A percentile compares a stretch with the other conserved stretches of the same genome.
Evolutionary conservation across 2,113 vertebrate genomes (phyloP).

Genomic region (Urocynchramus pylzowi): DNA sequence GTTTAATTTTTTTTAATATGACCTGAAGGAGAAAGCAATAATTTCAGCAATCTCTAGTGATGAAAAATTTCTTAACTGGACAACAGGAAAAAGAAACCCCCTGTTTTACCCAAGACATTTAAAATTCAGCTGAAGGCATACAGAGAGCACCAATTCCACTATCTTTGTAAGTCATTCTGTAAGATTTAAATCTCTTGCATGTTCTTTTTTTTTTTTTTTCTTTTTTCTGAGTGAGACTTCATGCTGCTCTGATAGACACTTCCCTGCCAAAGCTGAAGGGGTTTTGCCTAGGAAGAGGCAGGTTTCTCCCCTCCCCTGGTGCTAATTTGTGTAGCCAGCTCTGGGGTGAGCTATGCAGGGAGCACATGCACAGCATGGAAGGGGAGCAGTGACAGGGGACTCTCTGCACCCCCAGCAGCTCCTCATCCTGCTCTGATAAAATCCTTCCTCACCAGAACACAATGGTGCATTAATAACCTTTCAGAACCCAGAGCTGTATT

Average conservation of each 20-base stretch:
- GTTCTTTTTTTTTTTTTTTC: not conserved
- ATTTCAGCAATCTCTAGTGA: not conserved
- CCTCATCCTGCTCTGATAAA: not conserved
- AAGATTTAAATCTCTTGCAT: not conserved
- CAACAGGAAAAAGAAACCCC: not conserved
- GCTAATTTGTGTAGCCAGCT: not conserved
- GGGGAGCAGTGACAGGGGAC: not conserved
- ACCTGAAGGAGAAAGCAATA: conserved; percentile 3
- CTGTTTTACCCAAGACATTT: not conserved
- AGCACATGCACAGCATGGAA: not conserved
- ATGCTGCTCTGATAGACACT: not conserved
- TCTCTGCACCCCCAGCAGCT: not conserved
- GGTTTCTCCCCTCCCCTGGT: not conserved
- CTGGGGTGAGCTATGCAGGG: not conserved
- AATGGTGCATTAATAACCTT: conserved; percentile 27
- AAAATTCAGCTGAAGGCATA: not conserved
- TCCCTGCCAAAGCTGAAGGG: not conserved
- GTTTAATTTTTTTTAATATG: conserved; percentile 40
- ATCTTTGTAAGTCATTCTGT: not conserved
- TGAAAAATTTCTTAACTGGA: not conserved
- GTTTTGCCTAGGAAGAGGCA: not conserved
- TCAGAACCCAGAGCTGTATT: not conserved
- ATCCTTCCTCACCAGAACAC: not conserved
- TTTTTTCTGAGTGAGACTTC: not conserved
- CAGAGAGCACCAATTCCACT: not conserved